Percentiles rank a stretch among this genome's conserved stretches.
Evolutionary conservation across 2,797 vertebrate species (phyloP).

Genomic region (Cossypha polioptera): DNA sequence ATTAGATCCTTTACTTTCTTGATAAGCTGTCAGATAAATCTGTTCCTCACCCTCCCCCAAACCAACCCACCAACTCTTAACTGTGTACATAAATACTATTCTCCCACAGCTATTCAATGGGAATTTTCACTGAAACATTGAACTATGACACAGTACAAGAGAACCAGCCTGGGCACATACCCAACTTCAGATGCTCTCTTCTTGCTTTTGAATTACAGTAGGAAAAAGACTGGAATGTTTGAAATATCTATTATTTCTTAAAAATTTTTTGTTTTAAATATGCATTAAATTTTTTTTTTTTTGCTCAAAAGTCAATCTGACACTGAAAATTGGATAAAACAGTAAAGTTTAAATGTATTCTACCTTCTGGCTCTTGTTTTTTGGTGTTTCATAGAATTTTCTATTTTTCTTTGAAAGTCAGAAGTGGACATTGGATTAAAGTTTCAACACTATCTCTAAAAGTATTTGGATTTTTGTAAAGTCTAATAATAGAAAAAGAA

Average conservation of each 20-base stretch:
- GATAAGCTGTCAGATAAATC: neutral
- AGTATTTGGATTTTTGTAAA: neutral
- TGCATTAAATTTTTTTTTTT: neutral
- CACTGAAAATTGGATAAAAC: neutral
- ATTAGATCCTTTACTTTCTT: neutral
- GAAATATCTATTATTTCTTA: neutral
- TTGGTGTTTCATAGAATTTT: neutral
- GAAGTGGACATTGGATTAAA: neutral
- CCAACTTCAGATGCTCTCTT: neutral
- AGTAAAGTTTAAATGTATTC: neutral
- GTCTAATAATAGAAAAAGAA: neutral
- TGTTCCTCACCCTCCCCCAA: neutral
- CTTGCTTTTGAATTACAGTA: neutral
- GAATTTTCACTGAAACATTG: neutral
- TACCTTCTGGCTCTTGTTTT: neutral
- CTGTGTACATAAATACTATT: neutral
- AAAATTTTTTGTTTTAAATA: neutral
- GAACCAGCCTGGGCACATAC: neutral
- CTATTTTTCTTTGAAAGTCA: neutral
- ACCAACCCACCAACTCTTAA: neutral
- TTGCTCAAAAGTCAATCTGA: neutral
- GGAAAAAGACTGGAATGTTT: neutral
- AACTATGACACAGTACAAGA: neutral
- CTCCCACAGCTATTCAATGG: neutral
- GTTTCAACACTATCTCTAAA: neutral